These are phyloP conservation scores for Trissoscelio sp. DNA, from an alignment of 2,888 invertebrate species.

Conservation along the genomic window DNA sequence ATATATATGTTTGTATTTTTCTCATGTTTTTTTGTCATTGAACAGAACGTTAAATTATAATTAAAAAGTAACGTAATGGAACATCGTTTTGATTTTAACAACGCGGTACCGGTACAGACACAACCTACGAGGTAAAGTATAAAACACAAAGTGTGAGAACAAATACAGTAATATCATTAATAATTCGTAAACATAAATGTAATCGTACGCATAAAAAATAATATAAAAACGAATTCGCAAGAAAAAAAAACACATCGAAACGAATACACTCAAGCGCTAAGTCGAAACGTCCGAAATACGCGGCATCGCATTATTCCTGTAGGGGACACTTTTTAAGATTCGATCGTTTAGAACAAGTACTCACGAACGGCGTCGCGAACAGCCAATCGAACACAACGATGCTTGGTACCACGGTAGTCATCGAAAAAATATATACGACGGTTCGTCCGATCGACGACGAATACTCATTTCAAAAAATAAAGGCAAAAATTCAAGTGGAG, in stretches of 20 bases:
- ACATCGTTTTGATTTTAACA: conserved; percentile 64
- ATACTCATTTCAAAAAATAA: conserved; percentile 18
- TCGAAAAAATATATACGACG: conserved; percentile 16
- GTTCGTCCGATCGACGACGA: conserved; percentile 6
- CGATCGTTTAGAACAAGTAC: conserved; percentile 61
- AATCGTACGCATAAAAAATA: conserved; percentile 48
- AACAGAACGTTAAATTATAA: conserved; percentile 54
- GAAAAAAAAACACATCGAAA: conserved; percentile 16
- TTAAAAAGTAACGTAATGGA: conserved; percentile 54
- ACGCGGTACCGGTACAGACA: conserved; percentile 42
- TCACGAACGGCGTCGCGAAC: conserved; percentile 73
- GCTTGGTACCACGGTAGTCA: conserved; percentile 68
- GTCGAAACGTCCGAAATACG: conserved; percentile 44
- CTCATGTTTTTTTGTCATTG: conserved; percentile 25
- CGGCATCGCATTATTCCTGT: conserved; percentile 41
- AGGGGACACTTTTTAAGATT: conserved; percentile 29
- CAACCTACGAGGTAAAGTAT: conserved; percentile 61
- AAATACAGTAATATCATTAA: conserved; percentile 54
- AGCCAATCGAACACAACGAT: conserved; percentile 78
- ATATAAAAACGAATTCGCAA: conserved; percentile 49
- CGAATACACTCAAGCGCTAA: conserved; percentile 61
- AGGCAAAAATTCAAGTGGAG: background rate
- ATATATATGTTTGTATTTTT: conserved; percentile 30
- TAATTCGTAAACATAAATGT: conserved; percentile 42
- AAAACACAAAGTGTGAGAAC: conserved; percentile 48